phyloP scores from a whole-genome alignment of 2,113 vertebrate genomes.

The Barbus barbus region DNA sequence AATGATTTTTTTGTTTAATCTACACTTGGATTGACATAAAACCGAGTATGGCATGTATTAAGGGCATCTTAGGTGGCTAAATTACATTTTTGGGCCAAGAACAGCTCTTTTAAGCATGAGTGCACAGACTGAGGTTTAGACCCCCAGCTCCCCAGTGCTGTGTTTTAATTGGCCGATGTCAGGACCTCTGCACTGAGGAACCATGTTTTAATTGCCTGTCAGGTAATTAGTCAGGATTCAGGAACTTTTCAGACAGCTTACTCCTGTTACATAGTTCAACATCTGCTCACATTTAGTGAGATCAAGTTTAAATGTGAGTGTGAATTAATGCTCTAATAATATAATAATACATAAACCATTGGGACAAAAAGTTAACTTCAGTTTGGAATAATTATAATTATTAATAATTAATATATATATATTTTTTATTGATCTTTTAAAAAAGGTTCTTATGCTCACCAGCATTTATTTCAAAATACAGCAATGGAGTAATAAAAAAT shows the following conservation, averaged over 20 bases:
- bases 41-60: not conserved
- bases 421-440: too few species aligned
- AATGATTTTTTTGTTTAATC: not conserved
- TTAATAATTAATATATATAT: too few species aligned
- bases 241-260: not conserved
- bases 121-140: conserved; percentile 7
- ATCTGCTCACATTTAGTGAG: not conserved
- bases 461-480: too few species aligned
- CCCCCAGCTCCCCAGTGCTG: conserved; percentile 12
- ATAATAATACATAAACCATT: too few species aligned
- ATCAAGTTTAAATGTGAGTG: not conserved
- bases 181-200: not conserved
- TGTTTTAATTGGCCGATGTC: conserved; percentile 34
- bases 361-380: too few species aligned
- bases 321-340: not conserved
- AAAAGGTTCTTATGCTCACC: too few species aligned
- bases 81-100: not conserved
- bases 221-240: conserved; percentile 29
- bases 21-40: not conserved
- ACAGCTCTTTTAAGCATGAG: not conserved
- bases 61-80: not conserved
- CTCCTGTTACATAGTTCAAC: not conserved
- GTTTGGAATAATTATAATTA: too few species aligned
- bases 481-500: not conserved
- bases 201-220: conserved; percentile 31